Percentiles rank a stretch among this genome's conserved stretches.
Evolutionary conservation across 2,888 invertebrate genomes (phyloP).

Genomic region (Thysanoteuthis rhombus): DNA sequence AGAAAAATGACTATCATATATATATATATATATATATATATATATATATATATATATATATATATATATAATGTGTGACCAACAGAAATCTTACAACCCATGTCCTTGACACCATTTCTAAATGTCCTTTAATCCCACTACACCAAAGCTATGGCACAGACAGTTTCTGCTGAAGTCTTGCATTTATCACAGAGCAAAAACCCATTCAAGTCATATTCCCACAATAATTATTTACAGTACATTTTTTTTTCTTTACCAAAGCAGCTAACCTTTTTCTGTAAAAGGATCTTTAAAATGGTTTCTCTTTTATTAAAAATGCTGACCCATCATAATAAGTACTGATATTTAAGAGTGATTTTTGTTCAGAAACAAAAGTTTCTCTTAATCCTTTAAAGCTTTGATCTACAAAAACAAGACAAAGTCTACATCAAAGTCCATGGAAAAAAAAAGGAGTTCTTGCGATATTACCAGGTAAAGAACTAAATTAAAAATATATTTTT

Average conservation of each 20-base stretch:
- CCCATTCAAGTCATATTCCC: neutral
- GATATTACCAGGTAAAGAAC: neutral
- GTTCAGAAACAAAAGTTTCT: neutral
- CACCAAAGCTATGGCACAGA: neutral
- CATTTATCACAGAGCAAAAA: constrained; percentile 12
- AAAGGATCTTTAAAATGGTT: neutral
- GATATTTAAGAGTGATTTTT: no score
- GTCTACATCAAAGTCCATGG: neutral
- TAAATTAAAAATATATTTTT: neutral
- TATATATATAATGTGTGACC: neutral
- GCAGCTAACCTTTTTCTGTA: neutral
- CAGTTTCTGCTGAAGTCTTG: neutral
- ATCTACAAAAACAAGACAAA: no score
- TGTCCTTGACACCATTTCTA: neutral
- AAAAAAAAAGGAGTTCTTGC: neutral
- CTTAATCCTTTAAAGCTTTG: no score
- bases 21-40: neutral
- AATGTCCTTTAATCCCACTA: neutral
- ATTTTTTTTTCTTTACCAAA: neutral
- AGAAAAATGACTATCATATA: neutral
- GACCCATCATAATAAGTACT: neutral
- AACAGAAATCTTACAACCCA: neutral
- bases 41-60: neutral
- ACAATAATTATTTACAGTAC: neutral
- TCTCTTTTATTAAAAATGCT: neutral